A percentile compares a stretch with the other conserved stretches of the same genome.
These are phyloP conservation scores for Ophonus ardosiacus DNA, from an alignment of 2,888 invertebrate genomes.

Conservation along the genomic window DNA sequence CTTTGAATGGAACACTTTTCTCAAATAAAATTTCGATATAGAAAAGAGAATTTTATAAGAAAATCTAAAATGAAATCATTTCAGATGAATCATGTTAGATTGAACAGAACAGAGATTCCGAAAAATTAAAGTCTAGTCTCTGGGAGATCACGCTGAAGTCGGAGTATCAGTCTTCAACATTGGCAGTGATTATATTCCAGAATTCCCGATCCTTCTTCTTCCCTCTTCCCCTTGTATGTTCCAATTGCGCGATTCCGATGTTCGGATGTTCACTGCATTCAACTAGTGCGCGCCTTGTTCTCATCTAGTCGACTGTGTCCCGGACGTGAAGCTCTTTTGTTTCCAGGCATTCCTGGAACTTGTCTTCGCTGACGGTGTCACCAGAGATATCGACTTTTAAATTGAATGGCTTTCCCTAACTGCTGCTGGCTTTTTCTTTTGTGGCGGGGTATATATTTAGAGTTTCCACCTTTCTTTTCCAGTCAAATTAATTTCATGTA, in stretches of 20 bases:
- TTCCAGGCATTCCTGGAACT: conserved; percentile 9
- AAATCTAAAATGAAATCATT: neutral
- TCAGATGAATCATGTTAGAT: neutral
- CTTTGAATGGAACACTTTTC: neutral
- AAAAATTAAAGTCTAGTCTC: neutral
- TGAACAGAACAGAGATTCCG: neutral
- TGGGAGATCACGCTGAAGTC: neutral
- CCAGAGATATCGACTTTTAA: conserved; percentile 10
- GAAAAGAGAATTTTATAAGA: neutral
- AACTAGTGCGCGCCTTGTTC: conserved; percentile 23
- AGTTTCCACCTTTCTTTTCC: neutral
- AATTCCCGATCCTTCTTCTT: neutral
- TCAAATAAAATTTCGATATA: neutral
- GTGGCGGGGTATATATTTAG: neutral
- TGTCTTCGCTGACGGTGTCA: neutral
- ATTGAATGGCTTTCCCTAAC: conserved; percentile 22
- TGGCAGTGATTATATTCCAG: conserved; percentile 29
- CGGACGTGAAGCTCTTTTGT: conserved; percentile 26
- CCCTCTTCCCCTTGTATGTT: conserved; percentile 1
- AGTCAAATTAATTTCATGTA: neutral
- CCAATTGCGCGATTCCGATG: neutral
- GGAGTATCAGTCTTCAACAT: conserved; percentile 13
- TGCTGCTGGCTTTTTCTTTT: neutral
- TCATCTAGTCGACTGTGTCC: conserved; percentile 14
- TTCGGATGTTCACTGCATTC: conserved; percentile 24